A percentile compares a stretch with the other conserved stretches of the same genome.
These are phyloP conservation scores for Sminthopsis crassicaudata DNA, from an alignment of 2,113 vertebrate genomes.

Conservation along the genomic window DNA sequence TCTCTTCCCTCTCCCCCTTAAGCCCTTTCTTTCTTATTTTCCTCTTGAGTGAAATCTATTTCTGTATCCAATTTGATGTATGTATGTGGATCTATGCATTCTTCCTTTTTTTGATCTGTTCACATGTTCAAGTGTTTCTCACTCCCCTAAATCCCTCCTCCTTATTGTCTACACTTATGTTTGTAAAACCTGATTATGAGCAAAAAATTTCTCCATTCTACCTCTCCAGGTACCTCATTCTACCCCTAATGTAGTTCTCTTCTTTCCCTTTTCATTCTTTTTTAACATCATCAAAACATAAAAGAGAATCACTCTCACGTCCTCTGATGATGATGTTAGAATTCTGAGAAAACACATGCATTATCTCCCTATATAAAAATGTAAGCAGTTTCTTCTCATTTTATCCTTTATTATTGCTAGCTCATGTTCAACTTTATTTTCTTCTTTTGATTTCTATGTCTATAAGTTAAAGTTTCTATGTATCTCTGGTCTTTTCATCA, in stretches of 20 bases:
- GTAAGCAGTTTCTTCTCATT: not conserved
- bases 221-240: not conserved
- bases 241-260: not conserved
- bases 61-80: not conserved
- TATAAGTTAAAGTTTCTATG: not conserved
- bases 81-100: not conserved
- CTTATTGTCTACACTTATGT: not conserved
- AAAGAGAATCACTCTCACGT: not conserved
- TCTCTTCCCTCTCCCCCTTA: not conserved
- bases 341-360: not conserved
- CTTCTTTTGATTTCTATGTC: not conserved
- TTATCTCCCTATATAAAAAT: not conserved
- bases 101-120: not conserved
- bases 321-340: not conserved
- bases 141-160: not conserved
- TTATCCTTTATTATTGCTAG: not conserved
- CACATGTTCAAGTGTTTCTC: not conserved
- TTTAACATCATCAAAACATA: not conserved
- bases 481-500: not conserved
- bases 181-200: not conserved
- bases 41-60: not conserved
- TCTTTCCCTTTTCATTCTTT: not conserved
- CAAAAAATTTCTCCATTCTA: not conserved
- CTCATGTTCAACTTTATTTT: not conserved
- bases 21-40: not conserved